Base-by-base conservation (phyloP, 2,113 vertebrate genomes). In the Actenoides hombroni region DNA sequence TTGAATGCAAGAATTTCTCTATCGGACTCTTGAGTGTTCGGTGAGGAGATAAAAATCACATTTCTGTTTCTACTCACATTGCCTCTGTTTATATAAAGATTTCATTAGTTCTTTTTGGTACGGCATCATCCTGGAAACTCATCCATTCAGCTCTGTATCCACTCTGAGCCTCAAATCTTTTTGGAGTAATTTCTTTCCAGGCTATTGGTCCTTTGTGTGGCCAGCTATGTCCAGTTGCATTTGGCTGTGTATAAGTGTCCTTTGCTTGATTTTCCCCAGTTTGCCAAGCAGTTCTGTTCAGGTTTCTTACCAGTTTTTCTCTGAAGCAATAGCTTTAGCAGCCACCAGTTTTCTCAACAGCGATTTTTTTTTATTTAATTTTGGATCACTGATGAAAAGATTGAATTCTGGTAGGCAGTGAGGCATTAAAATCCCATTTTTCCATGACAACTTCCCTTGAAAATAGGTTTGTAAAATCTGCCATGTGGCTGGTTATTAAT, bases 291-390 rank as follows among this genome's bases (percentile, higher is more conserved):
- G 39, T 57, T 85, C 56, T 92, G 11, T 46, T 61, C 51, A 44
- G 14, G n/a, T 51, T 95, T 94, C 60, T 84, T 60, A 92, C 54
- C 73, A 81, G 7, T 90, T 91, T 96, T 95, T 80, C 85, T 71
- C 68, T 90, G 53, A 57, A 84, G 69, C 78, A 73, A 57, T 40
- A 89, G 53, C 26, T 67, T 42, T 48, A 51, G 75, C 71, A 84
- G 53, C 39, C 65, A 49, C 60, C 69, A 49, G 49, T 95, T 93
- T 94, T 92, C 53, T 88, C 76, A 68, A 3, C 11, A 79, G 76
- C 44, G 48, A 90, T 93, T 93, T 95, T 93, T 37, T 37, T 95
- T 93, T 49, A 64, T 93, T 93, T 96, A 94, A 93, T 94, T 94
- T 88, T 78, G 86, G 64, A 83, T 96, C 79, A 82, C 65, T 40